Evolutionary conservation across 64 coral and sea anemone species (phyloP), one percentile per base, ranked within the genome.

Genomic region (Pocillopora verrucosa): DNA sequence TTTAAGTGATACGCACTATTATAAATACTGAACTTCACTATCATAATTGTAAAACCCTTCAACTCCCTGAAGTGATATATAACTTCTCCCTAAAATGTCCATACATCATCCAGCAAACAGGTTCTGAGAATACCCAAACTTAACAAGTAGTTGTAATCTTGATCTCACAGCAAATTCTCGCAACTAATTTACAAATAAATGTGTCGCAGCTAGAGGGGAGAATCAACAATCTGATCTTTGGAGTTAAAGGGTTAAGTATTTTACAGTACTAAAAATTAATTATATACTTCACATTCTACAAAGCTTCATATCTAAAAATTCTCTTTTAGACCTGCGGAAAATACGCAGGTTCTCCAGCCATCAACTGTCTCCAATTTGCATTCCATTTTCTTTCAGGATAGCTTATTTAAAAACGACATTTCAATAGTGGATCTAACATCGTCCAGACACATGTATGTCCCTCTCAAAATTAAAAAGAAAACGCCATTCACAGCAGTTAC

Each of bases 261-360:
- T 81, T 36, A 41, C 63, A 57, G 56, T 13, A 25, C 70, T 84
- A 85, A 85, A 84, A 85, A 72, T 72, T 72, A 38, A 58, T 22
- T 79, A 79, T 70, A 24, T 30, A 63, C 2, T 57, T 60, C 10
- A 30, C 72, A 85, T 57, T 72, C 38, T 34, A 85, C 70, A 72
- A 83, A 70, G 61, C 65, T 72, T 85, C 64, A 77, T 77, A 58
- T 85, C 64, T 85, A 72, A 72, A 72, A 85, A 57, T 22, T 38
- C 64, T 72, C 5, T 81, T 81, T 62, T 34, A 62, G 79, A 36
- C 79, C 24, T 65, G 16, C 26, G 81, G 62, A 65, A 65, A 84
- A 62, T 45, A 22, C 58, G 20, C 56, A 72, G 24, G 36, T 11
- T 70, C 20, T 51, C 41, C 41, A 51, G 41, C 41, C 41, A 51